Evolutionary conservation across 2,888 invertebrate genomes (phyloP).

Genomic region (Athetis lepigone): DNA sequence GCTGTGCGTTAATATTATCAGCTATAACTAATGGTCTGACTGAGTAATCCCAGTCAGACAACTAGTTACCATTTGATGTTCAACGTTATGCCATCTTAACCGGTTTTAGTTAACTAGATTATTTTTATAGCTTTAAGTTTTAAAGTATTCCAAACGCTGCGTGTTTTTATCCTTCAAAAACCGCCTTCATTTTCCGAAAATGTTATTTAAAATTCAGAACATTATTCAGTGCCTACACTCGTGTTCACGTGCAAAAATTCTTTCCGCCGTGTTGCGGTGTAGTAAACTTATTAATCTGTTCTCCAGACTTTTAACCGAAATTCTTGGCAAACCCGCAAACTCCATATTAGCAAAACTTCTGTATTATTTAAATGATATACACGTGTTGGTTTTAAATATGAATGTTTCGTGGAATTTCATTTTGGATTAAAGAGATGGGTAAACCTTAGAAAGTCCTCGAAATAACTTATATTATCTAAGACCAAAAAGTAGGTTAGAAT

Average conservation of each 20-base stretch:
- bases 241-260: slow-evolving; percentile 1
- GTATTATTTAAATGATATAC: slow-evolving; percentile 19
- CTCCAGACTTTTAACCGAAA: slow-evolving; percentile 27
- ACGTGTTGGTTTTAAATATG: slow-evolving; percentile 16
- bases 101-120: neutral
- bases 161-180: neutral
- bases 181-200: neutral
- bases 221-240: neutral
- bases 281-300: slow-evolving; percentile 43
- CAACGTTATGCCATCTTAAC: too few relatives aligned
- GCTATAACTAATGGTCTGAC: too few relatives aligned
- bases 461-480: too few relatives aligned
- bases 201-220: neutral
- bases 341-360: slow-evolving; percentile 10
- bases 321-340: slow-evolving; percentile 31
- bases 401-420: neutral
- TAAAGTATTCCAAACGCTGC: neutral
- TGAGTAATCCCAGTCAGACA: too few relatives aligned
- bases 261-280: neutral
- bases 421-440: too few relatives aligned
- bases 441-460: too few relatives aligned
- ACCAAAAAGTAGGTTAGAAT: too few relatives aligned
- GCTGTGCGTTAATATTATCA: too few relatives aligned
- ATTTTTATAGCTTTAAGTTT: neutral
- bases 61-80: too few relatives aligned